These are phyloP conservation scores for Chymomyza amoena DNA, from an alignment of 2,888 invertebrate genomes.

Conservation along the genomic window DNA sequence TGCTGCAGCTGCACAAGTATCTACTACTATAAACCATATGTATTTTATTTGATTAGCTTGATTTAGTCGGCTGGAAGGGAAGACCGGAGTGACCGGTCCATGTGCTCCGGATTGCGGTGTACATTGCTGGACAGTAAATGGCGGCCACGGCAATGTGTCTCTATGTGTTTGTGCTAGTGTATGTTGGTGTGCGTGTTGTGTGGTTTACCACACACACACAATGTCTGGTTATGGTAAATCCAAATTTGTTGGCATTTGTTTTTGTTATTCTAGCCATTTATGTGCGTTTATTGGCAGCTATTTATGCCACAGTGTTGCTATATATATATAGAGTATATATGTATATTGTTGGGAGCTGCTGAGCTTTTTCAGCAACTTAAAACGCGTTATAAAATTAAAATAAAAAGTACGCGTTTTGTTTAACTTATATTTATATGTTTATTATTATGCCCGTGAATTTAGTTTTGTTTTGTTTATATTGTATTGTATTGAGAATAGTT, in stretches of 20 bases:
- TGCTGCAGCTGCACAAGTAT: not conserved
- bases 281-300: slow-evolving; percentile 6
- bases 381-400: too few relatives aligned
- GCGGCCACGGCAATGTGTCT: not conserved
- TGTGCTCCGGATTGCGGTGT: not conserved
- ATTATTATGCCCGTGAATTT: too few relatives aligned
- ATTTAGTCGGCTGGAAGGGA: not conserved
- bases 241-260: slow-evolving; percentile 1
- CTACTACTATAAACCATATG: not conserved
- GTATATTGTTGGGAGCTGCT: too few relatives aligned
- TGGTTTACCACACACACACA: not conserved
- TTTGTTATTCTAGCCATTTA: not conserved
- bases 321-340: too few relatives aligned
- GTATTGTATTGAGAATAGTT: too few relatives aligned
- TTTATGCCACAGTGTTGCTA: too few relatives aligned
- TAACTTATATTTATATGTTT: too few relatives aligned
- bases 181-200: not conserved
- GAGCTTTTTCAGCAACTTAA: too few relatives aligned
- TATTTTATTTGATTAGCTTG: slow-evolving; percentile 9
- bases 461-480: too few relatives aligned
- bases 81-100: not conserved
- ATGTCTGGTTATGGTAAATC: not conserved
- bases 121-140: not conserved
- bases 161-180: not conserved
- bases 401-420: too few relatives aligned